phyloP scores from a whole-genome alignment of 2,113 vertebrate species.

The Oryzias curvinotus region DNA sequence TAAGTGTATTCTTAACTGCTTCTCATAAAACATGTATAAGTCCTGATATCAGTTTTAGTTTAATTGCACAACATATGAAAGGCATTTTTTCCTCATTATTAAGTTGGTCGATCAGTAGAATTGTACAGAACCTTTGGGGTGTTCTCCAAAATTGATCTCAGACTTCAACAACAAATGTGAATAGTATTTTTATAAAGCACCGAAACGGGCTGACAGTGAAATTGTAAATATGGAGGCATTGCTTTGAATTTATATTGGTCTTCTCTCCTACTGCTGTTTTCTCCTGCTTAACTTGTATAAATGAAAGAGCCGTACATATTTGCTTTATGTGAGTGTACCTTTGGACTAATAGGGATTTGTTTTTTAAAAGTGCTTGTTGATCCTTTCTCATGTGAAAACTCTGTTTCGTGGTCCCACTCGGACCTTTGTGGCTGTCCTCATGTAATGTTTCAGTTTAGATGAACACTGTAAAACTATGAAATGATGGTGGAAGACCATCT shows the following conservation, averaged over 20 bases:
- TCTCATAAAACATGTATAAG: constrained; percentile 30
- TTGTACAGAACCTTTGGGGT: constrained; percentile 70
- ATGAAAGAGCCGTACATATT: constrained; percentile 61
- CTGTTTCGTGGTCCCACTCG: constrained; percentile 40
- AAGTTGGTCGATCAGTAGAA: constrained; percentile 45
- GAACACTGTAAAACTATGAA: constrained; percentile 23
- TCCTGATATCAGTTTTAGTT: constrained; percentile 8
- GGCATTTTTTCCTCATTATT: constrained; percentile 13
- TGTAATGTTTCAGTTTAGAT: constrained; percentile 38
- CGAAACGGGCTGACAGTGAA: constrained; percentile 82
- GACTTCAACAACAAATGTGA: constrained; percentile 96
- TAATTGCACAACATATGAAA: constrained; percentile 53
- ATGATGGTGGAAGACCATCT: background rate
- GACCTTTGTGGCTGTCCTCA: constrained; percentile 42
- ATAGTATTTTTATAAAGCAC: constrained; percentile 99
- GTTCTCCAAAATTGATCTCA: constrained; percentile 70
- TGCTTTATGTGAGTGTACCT: constrained; percentile 62
- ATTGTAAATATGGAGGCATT: constrained; percentile 90
- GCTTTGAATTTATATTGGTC: constrained; percentile 62
- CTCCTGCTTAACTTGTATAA: constrained; percentile 81
- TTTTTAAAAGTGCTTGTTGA: constrained; percentile 54
- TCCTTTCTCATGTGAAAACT: constrained; percentile 45
- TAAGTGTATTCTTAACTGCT: constrained; percentile 26
- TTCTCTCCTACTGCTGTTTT: constrained; percentile 67
- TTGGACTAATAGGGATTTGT: constrained; percentile 51